A percentile compares a stretch with the other conserved stretches of the same genome.
Evolutionary conservation across 2,113 vertebrate genomes (phyloP).

Genomic region (Rhegmatorhina hoffmannsi): DNA sequence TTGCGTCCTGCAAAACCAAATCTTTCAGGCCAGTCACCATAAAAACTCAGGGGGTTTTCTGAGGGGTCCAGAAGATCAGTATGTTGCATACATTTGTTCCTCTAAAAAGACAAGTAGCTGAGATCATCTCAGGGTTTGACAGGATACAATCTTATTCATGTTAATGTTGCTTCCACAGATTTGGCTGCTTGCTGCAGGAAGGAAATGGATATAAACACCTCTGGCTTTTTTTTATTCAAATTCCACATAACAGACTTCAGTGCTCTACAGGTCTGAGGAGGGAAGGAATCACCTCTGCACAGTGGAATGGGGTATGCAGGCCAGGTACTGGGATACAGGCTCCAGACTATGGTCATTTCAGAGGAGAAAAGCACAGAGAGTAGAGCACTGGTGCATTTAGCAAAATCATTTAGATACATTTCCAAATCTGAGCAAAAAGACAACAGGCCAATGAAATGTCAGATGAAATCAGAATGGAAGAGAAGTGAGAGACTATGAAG

Average conservation of each 20-base stretch:
- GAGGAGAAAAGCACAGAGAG: neutral
- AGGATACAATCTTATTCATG: neutral
- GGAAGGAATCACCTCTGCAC: neutral
- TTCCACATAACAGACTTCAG: neutral
- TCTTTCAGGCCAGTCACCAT: slow-evolving; percentile 32
- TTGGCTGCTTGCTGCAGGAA: neutral
- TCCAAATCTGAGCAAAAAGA: neutral
- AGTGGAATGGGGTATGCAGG: neutral
- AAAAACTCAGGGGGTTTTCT: slow-evolving; percentile 54
- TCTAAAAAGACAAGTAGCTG: neutral
- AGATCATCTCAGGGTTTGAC: neutral
- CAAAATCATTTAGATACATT: neutral
- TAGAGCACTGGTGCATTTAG: neutral
- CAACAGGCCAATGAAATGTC: neutral
- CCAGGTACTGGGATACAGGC: neutral
- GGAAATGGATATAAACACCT: neutral
- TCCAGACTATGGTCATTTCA: neutral
- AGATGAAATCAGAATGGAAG: neutral
- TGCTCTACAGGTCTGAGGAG: accelerated
- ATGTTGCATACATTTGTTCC: neutral
- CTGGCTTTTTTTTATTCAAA: neutral
- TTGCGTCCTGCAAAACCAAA: slow-evolving; percentile 35
- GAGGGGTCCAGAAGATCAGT: slow-evolving; percentile 22
- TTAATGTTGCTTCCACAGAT: neutral
- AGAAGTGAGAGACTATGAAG: neutral